Percentiles rank a stretch among this genome's conserved stretches.
phyloP scores from a whole-genome alignment of 2,888 invertebrate species.

The Callinectes sapidus region DNA sequence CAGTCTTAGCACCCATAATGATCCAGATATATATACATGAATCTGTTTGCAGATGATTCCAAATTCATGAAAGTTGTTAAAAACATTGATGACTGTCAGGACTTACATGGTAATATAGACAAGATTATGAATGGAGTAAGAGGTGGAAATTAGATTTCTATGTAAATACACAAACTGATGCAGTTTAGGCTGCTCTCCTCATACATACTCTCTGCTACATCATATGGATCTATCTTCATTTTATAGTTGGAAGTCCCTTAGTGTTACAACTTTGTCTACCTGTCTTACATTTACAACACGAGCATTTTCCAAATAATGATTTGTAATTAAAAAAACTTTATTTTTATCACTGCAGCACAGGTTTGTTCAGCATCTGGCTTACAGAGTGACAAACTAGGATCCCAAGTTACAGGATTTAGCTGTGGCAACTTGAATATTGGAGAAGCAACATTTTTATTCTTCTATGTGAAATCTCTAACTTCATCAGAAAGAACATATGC shows the following conservation, averaged over 20 bases:
- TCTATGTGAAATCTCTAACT: constrained; percentile 68
- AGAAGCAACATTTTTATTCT: constrained; percentile 25
- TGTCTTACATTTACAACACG: neutral
- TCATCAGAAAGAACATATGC: constrained; percentile 58
- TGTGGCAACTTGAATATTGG: constrained; percentile 45
- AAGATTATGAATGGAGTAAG: no score
- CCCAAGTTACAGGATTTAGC: constrained; percentile 45
- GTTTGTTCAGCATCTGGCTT: constrained; percentile 65
- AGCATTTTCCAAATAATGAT: neutral
- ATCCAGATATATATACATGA: no score
- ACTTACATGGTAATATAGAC: no score
- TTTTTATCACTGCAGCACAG: constrained; percentile 55
- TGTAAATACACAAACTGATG: no score
- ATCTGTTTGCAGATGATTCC: no score
- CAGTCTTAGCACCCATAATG: no score
- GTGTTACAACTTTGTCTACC: neutral
- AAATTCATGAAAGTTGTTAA: no score
- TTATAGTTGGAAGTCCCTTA: neutral
- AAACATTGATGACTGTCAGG: no score
- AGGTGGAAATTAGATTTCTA: no score
- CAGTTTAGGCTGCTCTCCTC: no score
- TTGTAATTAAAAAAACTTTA: neutral
- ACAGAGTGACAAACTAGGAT: constrained; percentile 60
- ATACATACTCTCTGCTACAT: no score
- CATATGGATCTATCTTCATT: no score